Percentiles rank a stretch among this genome's conserved stretches.
Evolutionary conservation across 2,888 invertebrate genomes (phyloP).

Genomic region (Rhimphoctona megacephalus): DNA sequence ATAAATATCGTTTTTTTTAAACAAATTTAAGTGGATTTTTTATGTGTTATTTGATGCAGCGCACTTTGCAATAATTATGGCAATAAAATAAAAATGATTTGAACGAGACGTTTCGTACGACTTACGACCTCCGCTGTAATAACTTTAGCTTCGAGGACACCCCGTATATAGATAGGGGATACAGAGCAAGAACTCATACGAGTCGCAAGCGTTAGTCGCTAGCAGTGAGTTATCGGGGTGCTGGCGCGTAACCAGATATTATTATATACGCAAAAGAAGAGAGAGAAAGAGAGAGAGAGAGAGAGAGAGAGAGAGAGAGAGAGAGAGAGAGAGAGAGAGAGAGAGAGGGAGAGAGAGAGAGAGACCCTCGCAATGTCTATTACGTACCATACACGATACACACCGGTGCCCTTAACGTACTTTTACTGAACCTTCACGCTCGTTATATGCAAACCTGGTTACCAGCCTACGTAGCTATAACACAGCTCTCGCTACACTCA

Average conservation of each 20-base stretch:
- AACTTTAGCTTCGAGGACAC: conserved; percentile 44
- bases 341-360: conserved; percentile 4
- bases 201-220: conserved; percentile 40
- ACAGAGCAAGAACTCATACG: conserved; percentile 18
- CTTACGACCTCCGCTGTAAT: conserved; percentile 6
- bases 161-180: conserved; percentile 15
- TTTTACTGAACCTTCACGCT: conserved; percentile 55
- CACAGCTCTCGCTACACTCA: neutral
- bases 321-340: neutral
- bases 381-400: conserved; percentile 53
- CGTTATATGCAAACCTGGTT: conserved; percentile 54
- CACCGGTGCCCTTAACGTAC: conserved; percentile 67
- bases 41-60: neutral
- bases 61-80: neutral
- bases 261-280: conserved; percentile 27
- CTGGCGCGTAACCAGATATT: conserved; percentile 66
- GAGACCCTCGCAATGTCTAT: conserved; percentile 41
- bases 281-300: neutral
- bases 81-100: neutral
- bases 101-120: conserved; percentile 22
- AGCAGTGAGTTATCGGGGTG: conserved; percentile 63
- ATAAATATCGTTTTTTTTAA: neutral
- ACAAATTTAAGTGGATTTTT: no score
- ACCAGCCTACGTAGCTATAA: conserved; percentile 1
- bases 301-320: neutral